Percentiles rank a stretch among this genome's conserved stretches.
Evolutionary conservation across 1,140 invertebrate genomes (phyloP).

Genomic region (Ceratina calcarata): DNA sequence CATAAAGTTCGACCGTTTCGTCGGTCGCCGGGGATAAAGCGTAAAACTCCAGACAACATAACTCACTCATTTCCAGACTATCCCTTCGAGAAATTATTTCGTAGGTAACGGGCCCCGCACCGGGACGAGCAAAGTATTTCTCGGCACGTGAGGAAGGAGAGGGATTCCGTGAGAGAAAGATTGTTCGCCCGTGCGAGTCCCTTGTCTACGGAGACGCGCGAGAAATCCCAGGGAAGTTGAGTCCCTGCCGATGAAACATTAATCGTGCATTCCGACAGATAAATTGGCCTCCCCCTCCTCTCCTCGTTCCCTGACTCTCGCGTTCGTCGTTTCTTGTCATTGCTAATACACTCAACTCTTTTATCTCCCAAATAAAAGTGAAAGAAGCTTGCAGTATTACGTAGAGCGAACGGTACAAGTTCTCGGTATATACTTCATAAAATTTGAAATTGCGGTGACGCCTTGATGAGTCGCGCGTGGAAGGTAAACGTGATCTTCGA

Average conservation of each 20-base stretch:
- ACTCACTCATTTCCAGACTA: constrained; percentile 67
- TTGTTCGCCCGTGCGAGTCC: constrained; percentile 25
- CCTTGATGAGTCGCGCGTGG: too few species aligned
- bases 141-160: constrained; percentile 35
- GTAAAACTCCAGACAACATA: constrained; percentile 66
- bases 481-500: too few species aligned
- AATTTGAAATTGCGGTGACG: too few species aligned
- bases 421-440: too few species aligned
- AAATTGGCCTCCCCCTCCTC: too few species aligned
- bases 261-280: constrained; percentile 31
- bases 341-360: too few species aligned
- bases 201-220: constrained; percentile 13
- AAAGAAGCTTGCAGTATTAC: too few species aligned
- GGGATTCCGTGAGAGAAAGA: constrained; percentile 36
- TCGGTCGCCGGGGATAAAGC: constrained; percentile 18
- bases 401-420: too few species aligned
- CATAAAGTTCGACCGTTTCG: constrained; percentile 42
- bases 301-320: too few species aligned
- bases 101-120: constrained; percentile 2
- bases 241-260: constrained; percentile 44
- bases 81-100: constrained; percentile 70
- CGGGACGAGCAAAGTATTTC: constrained; percentile 32
- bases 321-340: too few species aligned
- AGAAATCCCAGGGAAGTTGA: constrained; percentile 22
- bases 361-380: too few species aligned